A percentile compares a stretch with the other conserved stretches of the same genome.
phyloP scores from a whole-genome alignment of 1,140 invertebrate species.

The Galendromus occidentalis region DNA sequence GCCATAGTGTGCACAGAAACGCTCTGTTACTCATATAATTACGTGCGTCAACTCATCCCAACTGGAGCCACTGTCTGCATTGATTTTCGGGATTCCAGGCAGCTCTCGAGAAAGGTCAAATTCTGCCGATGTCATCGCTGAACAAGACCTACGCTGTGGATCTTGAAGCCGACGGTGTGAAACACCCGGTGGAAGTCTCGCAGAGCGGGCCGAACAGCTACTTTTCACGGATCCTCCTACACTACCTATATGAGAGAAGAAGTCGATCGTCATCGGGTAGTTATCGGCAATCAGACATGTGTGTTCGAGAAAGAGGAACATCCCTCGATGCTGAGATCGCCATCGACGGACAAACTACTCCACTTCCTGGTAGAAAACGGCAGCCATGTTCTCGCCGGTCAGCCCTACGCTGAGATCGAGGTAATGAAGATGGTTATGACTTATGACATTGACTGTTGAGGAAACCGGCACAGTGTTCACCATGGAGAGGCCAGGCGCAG shows the following conservation, averaged over 20 bases:
- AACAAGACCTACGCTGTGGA: conserved; percentile 74
- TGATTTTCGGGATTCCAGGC: too few species aligned
- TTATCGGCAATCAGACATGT: conserved; percentile 92
- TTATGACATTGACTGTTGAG: conserved; percentile 56
- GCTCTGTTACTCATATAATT: too few species aligned
- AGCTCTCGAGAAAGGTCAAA: conserved; percentile 44
- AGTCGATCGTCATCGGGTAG: conserved; percentile 81
- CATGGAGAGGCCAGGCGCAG: conserved; percentile 78
- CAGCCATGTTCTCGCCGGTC: conserved; percentile 66
- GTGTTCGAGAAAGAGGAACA: conserved; percentile 98
- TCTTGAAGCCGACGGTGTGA: conserved; percentile 69
- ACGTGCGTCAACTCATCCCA: too few species aligned
- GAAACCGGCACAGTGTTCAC: conserved; percentile 62
- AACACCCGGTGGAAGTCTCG: conserved; percentile 57
- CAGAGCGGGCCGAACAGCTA: conserved; percentile 76
- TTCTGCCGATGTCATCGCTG: conserved; percentile 74
- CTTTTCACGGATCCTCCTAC: conserved; percentile 76
- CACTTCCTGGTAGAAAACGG: conserved; percentile 81
- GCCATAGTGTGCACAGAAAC: too few species aligned
- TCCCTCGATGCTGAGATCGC: conserved; percentile 73
- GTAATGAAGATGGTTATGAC: conserved; percentile 99
- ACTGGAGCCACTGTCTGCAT: too few species aligned
- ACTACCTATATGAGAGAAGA: conserved; percentile 97
- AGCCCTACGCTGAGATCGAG: conserved; percentile 91
- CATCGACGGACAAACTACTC: conserved; percentile 87